Conservation (phyloP, 2,113 vertebrate species). For the Marmota monax region DNA sequence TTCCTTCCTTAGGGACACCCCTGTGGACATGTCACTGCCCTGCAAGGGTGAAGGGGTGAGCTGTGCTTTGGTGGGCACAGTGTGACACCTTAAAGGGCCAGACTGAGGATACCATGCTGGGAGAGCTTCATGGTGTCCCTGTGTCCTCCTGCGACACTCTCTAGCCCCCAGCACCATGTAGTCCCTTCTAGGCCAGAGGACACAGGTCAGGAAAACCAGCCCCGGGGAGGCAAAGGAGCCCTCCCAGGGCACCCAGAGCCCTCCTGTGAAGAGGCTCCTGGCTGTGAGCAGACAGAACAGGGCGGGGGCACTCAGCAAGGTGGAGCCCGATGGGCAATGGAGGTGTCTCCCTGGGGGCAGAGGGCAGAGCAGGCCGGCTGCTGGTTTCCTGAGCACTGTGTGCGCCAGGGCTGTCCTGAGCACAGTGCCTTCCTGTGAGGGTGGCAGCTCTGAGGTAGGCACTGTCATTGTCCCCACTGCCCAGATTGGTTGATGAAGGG, state of each 20-base stretch:
- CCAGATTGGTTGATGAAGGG: not conserved
- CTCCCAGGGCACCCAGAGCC: not conserved
- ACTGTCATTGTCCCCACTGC: not conserved
- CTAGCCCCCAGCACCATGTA: not conserved
- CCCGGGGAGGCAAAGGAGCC: not conserved
- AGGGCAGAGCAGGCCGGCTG: not conserved
- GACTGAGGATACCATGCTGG: not conserved
- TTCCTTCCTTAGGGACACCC: not conserved
- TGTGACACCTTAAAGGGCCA: rapidly evolving
- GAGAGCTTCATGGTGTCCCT: rapidly evolving
- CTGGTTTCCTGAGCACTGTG: not conserved
- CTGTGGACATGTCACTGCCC: not conserved
- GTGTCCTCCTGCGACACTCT: not conserved
- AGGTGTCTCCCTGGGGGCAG: not conserved
- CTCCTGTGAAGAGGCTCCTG: not conserved
- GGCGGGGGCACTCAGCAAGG: not conserved
- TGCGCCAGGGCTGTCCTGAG: not conserved
- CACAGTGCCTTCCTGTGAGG: not conserved
- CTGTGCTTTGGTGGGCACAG: rapidly evolving
- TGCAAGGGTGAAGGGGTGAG: not conserved
- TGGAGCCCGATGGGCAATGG: rapidly evolving
- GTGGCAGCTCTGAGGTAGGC: not conserved
- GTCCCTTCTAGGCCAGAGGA: not conserved
- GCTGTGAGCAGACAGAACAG: not conserved
- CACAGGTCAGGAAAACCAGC: not conserved